Percentiles rank a stretch among this genome's conserved stretches.
phyloP scores from a whole-genome alignment of 2,113 vertebrate species.

The Gambusia holbrooki region DNA sequence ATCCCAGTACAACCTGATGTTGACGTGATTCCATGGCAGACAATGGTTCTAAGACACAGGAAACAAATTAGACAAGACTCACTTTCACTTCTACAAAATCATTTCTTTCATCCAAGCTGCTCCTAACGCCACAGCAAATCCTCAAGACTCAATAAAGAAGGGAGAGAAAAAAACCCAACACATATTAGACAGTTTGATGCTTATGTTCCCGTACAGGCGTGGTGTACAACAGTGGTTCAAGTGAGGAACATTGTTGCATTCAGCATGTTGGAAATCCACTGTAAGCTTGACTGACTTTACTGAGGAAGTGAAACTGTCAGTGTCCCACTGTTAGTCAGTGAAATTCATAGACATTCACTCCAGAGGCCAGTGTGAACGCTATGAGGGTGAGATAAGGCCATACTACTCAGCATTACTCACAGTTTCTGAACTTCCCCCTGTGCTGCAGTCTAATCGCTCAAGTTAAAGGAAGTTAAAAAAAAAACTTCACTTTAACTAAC shows the following conservation, averaged over 20 bases:
- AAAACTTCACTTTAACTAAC: too few relatives aligned
- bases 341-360: slow-evolving; percentile 19
- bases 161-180: too few relatives aligned
- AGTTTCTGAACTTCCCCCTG: neutral
- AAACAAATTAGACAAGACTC: too few relatives aligned
- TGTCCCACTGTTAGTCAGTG: slow-evolving; percentile 12
- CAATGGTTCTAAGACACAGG: too few relatives aligned
- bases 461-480: neutral
- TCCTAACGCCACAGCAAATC: too few relatives aligned
- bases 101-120: too few relatives aligned
- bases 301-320: slow-evolving; percentile 31
- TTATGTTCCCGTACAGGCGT: neutral
- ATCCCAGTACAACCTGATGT: too few relatives aligned
- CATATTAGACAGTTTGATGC: too few relatives aligned
- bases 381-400: slow-evolving; percentile 2
- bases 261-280: neutral
- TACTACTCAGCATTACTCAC: slow-evolving; percentile 9
- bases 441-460: neutral
- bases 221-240: neutral
- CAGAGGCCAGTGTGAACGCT: neutral
- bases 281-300: too few relatives aligned
- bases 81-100: too few relatives aligned
- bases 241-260: neutral
- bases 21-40: too few relatives aligned
- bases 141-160: too few relatives aligned